Evolutionary conservation across 2,113 vertebrate species (phyloP).

Genomic region (Xiphorhynchus elegans): DNA sequence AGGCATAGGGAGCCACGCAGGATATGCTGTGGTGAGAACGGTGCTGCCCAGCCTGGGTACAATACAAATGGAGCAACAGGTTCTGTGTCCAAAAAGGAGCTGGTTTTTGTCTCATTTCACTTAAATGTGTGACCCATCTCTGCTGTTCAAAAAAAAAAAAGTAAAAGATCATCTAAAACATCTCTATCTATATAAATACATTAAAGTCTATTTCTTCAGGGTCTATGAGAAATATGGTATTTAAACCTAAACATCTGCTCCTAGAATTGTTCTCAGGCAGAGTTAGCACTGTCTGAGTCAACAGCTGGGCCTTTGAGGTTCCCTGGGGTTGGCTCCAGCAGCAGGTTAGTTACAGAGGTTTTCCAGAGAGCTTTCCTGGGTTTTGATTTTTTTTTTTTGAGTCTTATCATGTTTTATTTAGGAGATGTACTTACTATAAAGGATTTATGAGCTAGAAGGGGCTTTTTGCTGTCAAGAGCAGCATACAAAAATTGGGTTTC

Average conservation of each 20-base stretch:
- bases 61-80: rapidly evolving
- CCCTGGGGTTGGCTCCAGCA: neutral
- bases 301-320: neutral
- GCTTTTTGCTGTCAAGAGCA: constrained; percentile 9
- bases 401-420: constrained; percentile 24
- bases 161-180: neutral
- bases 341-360: neutral
- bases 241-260: neutral
- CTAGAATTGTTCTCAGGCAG: neutral
- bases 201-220: neutral
- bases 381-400: neutral
- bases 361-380: neutral
- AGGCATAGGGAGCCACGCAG: neutral
- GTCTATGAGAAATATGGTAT: neutral
- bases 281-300: neutral
- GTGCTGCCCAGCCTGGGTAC: neutral
- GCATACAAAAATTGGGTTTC: neutral
- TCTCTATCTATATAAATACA: neutral
- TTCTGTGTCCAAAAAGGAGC: neutral
- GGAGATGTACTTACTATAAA: neutral
- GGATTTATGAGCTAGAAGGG: neutral
- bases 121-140: neutral
- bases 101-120: neutral
- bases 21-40: neutral
- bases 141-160: neutral